Evolutionary conservation across 2,888 invertebrate species (phyloP).

Genomic region (Erebia ligea): DNA sequence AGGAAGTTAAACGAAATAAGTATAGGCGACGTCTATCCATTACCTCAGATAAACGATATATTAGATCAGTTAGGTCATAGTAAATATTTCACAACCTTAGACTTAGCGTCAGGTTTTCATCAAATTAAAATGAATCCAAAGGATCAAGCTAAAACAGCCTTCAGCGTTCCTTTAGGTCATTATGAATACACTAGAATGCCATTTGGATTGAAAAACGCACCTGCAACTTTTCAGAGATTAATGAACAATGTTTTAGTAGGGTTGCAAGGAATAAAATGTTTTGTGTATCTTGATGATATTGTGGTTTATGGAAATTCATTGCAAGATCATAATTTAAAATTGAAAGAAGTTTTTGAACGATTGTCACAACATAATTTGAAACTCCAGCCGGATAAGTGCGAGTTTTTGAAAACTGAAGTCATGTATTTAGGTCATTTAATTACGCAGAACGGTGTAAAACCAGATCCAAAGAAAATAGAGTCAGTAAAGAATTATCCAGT

Average conservation of each 20-base stretch:
- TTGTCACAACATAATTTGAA: conserved; percentile 8
- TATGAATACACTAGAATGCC: conserved; percentile 37
- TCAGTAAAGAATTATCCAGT: conserved; percentile 33
- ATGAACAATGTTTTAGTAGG: conserved; percentile 35
- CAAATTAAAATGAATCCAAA: conserved; percentile 7
- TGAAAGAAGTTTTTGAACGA: not conserved
- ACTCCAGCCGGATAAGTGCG: conserved; percentile 26
- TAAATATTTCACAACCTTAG: conserved; percentile 33
- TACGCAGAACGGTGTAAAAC: conserved; percentile 31
- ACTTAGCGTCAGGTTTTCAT: conserved; percentile 24
- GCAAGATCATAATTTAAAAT: not conserved
- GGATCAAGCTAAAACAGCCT: conserved; percentile 10
- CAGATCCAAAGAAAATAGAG: conserved; percentile 33
- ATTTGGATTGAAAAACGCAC: conserved; percentile 39
- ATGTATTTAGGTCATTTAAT: conserved; percentile 36
- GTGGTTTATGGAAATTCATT: not conserved
- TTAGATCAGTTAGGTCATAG: conserved; percentile 30
- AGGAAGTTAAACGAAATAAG: conserved; percentile 29
- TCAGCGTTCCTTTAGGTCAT: conserved; percentile 29
- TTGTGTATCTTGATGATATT: not conserved
- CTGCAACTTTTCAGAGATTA: conserved; percentile 30
- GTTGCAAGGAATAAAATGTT: not conserved
- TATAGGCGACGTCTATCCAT: conserved; percentile 29
- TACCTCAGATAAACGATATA: conserved; percentile 9
- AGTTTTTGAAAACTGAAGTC: conserved; percentile 1